Evolutionary conservation across 2,797 vertebrate genomes (phyloP), one percentile per base, ranked within the genome.

Genomic region (Synanceia verrucosa): DNA sequence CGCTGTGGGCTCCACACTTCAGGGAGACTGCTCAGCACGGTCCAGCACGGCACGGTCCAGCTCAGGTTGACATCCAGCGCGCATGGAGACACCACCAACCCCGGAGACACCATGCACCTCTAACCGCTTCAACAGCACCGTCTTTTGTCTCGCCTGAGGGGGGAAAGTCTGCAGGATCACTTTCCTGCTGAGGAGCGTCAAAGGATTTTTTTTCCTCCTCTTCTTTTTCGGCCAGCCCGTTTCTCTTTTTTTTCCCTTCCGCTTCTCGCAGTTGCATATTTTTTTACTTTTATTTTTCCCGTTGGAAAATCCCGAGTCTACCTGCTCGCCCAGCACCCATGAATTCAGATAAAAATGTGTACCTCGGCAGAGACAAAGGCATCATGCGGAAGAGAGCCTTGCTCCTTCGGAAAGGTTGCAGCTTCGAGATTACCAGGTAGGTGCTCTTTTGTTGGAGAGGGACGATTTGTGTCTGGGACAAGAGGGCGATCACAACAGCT

Each of bases 371-470:
- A 82, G 94, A 95, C 86, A 95, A 95, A 88, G 93, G 92, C 81
- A 92, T 95, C 90, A 95, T 95, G 95, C 90, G 94, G 84, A 96
- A 95, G 84, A 94, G 95, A 92, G 95, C 95, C 1, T 59, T 94
- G 76, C 92, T 95, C 58, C 93, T 95, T 53, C 92, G 95, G 81
- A 96, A 96, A 85, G 95, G 95, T 70, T 96, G 95, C 93, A 96
- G 95, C 89, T 96, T 96, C 83, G 95, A 96, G 91, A 95, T 96
- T 52, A 95, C 94, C 80, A 95, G 95, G 95, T 96, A 91, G 66
- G 91, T 83, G n/a, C 61, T 62, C 0, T 59, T 24, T 24, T 8
- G 34, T 51, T 39, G 39, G 9, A 6, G 18, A 19, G 43, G n/a
- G 4, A 18, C 31, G 28, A 41, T 55, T 66, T 78, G 13, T 61